A percentile compares a stretch with the other conserved stretches of the same genome.
phyloP scores from a whole-genome alignment of 2,888 invertebrate genomes.

The Pyralis farinalis region DNA sequence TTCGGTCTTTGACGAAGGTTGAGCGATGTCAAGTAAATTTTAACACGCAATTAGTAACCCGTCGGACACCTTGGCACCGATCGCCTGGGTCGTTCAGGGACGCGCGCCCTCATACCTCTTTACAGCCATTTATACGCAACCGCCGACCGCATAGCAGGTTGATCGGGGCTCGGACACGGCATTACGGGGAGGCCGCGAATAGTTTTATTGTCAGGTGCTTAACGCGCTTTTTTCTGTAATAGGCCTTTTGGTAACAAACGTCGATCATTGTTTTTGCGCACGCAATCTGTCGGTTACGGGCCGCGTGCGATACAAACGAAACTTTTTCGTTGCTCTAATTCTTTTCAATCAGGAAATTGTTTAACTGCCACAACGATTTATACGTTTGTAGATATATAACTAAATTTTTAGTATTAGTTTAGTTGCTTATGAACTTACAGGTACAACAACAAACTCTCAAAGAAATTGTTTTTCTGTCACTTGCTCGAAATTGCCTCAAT shows the following conservation, averaged over 20 bases:
- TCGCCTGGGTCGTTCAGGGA: slow-evolving; percentile 55
- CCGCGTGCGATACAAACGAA: slow-evolving; percentile 36
- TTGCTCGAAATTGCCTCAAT: too few species aligned
- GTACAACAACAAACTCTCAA: too few species aligned
- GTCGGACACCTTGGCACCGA: slow-evolving; percentile 70
- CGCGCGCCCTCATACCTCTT: slow-evolving; percentile 29
- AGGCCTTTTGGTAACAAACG: slow-evolving; percentile 47
- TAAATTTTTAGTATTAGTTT: too few species aligned
- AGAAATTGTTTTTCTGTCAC: too few species aligned
- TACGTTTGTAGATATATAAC: not conserved
- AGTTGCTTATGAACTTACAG: too few species aligned
- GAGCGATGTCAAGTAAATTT: slow-evolving; percentile 74
- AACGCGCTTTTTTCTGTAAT: slow-evolving; percentile 51
- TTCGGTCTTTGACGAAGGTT: slow-evolving; percentile 56
- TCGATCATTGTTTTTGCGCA: slow-evolving; percentile 62
- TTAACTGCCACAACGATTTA: slow-evolving; percentile 16
- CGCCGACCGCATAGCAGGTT: slow-evolving; percentile 31
- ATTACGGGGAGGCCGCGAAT: slow-evolving; percentile 38
- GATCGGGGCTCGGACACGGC: slow-evolving; percentile 24
- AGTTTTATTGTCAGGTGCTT: slow-evolving; percentile 49
- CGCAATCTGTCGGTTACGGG: slow-evolving; percentile 57
- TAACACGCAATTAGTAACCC: slow-evolving; percentile 74
- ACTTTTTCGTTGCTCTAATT: slow-evolving; percentile 42
- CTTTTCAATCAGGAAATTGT: slow-evolving; percentile 42
- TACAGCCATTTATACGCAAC: slow-evolving; percentile 19